These are phyloP conservation scores for Cenopis cana DNA, from an alignment of 2,888 invertebrate species.

Conservation along the genomic window DNA sequence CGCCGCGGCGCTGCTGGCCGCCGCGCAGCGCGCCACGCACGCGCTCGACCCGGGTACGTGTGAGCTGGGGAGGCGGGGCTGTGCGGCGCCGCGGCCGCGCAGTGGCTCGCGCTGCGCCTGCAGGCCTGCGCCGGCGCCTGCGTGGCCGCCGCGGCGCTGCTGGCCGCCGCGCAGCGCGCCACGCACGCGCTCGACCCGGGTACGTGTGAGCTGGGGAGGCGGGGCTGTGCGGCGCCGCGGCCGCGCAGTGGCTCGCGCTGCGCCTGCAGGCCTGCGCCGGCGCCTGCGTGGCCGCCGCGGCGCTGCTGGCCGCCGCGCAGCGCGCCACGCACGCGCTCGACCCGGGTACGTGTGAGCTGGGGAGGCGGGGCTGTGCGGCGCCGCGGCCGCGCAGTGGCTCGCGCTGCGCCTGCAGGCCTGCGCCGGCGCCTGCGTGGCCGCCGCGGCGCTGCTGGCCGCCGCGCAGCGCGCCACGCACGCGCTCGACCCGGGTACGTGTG, in stretches of 20 bases:
- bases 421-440: slow-evolving; percentile 87
- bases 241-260: slow-evolving; percentile 94
- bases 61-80: no score
- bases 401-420: slow-evolving; percentile 93
- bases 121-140: slow-evolving; percentile 84
- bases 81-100: no score
- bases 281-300: slow-evolving; percentile 85
- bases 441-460: slow-evolving; percentile 69
- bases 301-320: slow-evolving; percentile 80
- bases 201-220: no score
- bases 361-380: slow-evolving; percentile 47
- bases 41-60: slow-evolving; percentile 55
- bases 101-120: no score
- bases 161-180: slow-evolving; percentile 91
- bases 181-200: slow-evolving; percentile 76
- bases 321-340: slow-evolving; percentile 86
- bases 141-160: slow-evolving; percentile 89
- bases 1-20: slow-evolving; percentile 69
- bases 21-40: slow-evolving; percentile 88
- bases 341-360: slow-evolving; percentile 67
- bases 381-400: slow-evolving; percentile 94
- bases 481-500: slow-evolving; percentile 24
- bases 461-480: slow-evolving; percentile 89
- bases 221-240: slow-evolving; percentile 91
- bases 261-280: slow-evolving; percentile 92